Percentiles rank a stretch among this genome's conserved stretches.
These are phyloP conservation scores for Cephalopholis sonnerati DNA, from an alignment of 2,113 vertebrate species.

Conservation along the genomic window DNA sequence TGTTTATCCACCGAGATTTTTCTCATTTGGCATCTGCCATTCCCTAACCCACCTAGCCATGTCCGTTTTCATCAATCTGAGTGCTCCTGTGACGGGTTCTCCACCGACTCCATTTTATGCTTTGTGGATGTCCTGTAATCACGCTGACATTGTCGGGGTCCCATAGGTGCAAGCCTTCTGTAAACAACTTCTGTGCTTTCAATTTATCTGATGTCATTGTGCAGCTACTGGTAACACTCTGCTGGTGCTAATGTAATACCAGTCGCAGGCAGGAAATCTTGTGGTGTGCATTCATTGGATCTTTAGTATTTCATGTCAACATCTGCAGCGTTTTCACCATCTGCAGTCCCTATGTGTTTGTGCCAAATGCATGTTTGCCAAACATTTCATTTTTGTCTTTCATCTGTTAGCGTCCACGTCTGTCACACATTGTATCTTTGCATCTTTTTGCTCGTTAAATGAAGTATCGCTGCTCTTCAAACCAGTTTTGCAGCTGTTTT, in stretches of 20 bases:
- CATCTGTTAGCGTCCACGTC: background rate
- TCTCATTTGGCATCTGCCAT: conserved; percentile 51
- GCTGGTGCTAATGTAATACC: conserved; percentile 34
- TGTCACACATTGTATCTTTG: background rate
- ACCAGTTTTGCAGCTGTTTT: conserved; percentile 3
- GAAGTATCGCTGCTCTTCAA: background rate
- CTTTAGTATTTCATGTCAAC: conserved; percentile 32
- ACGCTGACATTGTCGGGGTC: conserved; percentile 39
- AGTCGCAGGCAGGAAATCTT: conserved; percentile 14
- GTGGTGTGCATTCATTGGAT: conserved; percentile 1
- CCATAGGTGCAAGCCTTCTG: conserved; percentile 14
- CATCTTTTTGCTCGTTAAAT: conserved; percentile 1
- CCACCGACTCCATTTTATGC: conserved; percentile 46
- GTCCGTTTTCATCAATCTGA: conserved; percentile 59
- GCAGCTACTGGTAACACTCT: background rate
- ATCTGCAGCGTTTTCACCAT: conserved; percentile 46
- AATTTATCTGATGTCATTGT: conserved; percentile 38
- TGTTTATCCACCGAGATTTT: conserved; percentile 29
- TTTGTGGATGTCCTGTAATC: conserved; percentile 56
- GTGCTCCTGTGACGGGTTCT: conserved; percentile 47
- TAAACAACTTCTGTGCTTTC: conserved; percentile 44
- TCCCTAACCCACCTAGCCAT: conserved; percentile 45
- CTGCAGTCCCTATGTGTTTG: conserved; percentile 18
- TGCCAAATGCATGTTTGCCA: conserved; percentile 35
- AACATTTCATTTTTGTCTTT: conserved; percentile 10